These are phyloP conservation scores for Elgonia sp. DNA, from an alignment of 2,888 invertebrate species.

Conservation along the genomic window DNA sequence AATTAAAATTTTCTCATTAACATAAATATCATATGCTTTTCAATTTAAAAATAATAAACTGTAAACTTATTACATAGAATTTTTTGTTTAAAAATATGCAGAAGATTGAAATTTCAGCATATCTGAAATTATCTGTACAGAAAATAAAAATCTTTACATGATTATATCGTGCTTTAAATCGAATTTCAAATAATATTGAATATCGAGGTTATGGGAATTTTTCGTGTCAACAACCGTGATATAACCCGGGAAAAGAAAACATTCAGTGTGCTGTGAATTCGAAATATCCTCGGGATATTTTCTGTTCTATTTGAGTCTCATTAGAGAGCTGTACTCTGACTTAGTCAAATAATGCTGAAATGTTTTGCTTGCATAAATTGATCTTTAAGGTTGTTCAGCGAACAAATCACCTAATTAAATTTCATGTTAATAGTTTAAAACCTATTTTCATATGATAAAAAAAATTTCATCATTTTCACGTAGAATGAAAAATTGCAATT, in stretches of 20 bases:
- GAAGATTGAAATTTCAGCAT: background rate
- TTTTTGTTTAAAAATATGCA: no score
- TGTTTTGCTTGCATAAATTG: constrained; percentile 5
- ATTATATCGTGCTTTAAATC: constrained; percentile 9
- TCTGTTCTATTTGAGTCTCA: constrained; percentile 3
- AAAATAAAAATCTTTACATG: constrained; percentile 4
- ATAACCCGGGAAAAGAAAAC: constrained; percentile 37
- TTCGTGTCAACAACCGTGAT: constrained; percentile 58
- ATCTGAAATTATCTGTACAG: background rate
- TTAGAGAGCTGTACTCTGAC: constrained; percentile 8
- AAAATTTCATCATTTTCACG: no score
- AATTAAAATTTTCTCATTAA: no score
- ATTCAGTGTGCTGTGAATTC: constrained; percentile 24
- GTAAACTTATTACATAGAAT: no score
- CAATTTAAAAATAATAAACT: no score
- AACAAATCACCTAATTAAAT: background rate
- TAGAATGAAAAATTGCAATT: no score
- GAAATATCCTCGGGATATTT: constrained; percentile 44
- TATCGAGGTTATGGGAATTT: constrained; percentile 47
- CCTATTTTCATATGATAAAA: no score
- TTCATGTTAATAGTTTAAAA: no score
- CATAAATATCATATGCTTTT: no score
- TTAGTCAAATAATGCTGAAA: constrained; percentile 3
- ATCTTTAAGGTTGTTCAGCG: background rate
- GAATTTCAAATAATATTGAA: constrained; percentile 45